Conservation (phyloP, 2,888 invertebrate genomes). For the Leucophenga maculata region DNA sequence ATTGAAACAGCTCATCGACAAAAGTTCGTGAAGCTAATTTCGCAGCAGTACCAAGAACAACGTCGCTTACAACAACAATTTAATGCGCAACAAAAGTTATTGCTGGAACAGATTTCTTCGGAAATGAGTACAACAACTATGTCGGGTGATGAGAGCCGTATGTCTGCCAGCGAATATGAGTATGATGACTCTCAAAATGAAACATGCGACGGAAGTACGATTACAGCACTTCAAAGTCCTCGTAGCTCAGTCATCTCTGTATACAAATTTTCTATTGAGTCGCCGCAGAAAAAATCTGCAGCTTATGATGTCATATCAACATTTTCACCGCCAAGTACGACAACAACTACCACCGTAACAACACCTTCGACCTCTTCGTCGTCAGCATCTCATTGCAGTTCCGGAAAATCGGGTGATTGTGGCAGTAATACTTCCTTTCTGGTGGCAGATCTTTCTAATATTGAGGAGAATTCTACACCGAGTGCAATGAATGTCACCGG, state of each 20-base stretch:
- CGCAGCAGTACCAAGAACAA: conserved; percentile 79
- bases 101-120: conserved; percentile 71
- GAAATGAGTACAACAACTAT: conserved; percentile 50
- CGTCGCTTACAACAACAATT: conserved; percentile 77
- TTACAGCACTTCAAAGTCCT: neutral
- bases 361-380: too few relatives aligned
- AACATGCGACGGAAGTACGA: too few relatives aligned
- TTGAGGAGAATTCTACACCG: too few relatives aligned
- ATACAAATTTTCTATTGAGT: neutral
- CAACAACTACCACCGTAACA: neutral
- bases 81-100: conserved; percentile 77
- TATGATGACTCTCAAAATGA: neutral
- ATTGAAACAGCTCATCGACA: conserved; percentile 78
- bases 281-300: neutral
- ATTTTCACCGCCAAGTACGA: neutral
- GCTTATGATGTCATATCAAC: too few relatives aligned
- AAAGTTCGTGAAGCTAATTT: conserved; percentile 77
- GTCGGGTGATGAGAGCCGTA: neutral
- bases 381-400: too few relatives aligned
- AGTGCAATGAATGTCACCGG: too few relatives aligned
- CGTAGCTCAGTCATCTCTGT: neutral
- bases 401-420: too few relatives aligned
- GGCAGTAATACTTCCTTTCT: too few relatives aligned
- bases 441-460: too few relatives aligned
- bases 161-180: neutral